Evolutionary conservation across 1,140 invertebrate genomes (phyloP), one percentile per base, ranked within the genome.

Genomic region (Asobara japonica): DNA sequence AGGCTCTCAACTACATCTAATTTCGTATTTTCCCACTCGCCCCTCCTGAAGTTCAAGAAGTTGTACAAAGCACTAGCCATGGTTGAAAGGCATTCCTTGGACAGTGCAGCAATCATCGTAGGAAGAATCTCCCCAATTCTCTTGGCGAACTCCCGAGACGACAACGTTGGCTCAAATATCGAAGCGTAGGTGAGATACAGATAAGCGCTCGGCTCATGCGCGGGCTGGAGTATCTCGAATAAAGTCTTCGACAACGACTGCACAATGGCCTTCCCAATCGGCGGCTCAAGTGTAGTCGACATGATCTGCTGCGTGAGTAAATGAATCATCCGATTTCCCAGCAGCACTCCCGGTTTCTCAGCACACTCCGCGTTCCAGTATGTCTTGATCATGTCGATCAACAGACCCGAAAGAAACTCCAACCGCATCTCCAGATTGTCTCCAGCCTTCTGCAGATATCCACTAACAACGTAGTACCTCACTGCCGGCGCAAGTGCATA

Each of bases 141-240:
- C 20, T 10, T 18, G 3, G 20, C 31, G 36, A 0, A 83, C 78
- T 0, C 77, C 76, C 1, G 74, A 18, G 0, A 76, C 65, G 8
- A 83, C 33, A 8, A 73, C n/a, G 2, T 77, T 3, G 13, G 13
- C 7, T 60, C 22, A 22, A 62, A 62, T 27, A 16, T 2, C n/a
- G 27, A 4, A 29, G n/a, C n/a, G n/a, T 31, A 62, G 6, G n/a
- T 30, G 3, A 62, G 29, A 62, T 8, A 16, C 11, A 62, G 18
- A 30, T 62, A 62, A 0, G 3, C 30, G 16, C 27, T 62, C 4
- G 27, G 27, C 7, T 4, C 27, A n/a, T 62, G 60, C 27, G 11
- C 3, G 0, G 60, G 60, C 31, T 31, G 13, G 2, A 62, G 29
- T n/a, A 62, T 16, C 18, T 27, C n/a, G 10, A 62, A 62, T 3